Evolutionary conservation across 2,113 vertebrate genomes (phyloP).

Genomic region (Rousettus leschenaultii): DNA sequence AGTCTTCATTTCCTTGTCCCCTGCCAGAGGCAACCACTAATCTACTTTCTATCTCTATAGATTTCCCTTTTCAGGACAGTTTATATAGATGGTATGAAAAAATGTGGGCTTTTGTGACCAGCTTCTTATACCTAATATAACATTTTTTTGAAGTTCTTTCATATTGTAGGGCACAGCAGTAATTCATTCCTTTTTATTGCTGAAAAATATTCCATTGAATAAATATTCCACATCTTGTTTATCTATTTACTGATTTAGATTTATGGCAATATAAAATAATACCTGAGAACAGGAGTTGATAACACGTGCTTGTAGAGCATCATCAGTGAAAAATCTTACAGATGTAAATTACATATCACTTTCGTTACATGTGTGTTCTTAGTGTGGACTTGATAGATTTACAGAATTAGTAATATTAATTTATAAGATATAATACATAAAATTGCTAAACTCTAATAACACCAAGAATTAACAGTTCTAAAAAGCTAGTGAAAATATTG

Average conservation of each 20-base stretch:
- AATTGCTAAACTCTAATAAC: neutral
- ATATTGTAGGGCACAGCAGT: neutral
- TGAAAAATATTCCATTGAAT: conserved; percentile 8
- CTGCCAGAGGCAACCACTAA: neutral
- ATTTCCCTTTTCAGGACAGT: neutral
- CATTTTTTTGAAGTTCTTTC: neutral
- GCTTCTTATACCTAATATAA: neutral
- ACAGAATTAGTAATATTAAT: neutral
- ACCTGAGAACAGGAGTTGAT: neutral
- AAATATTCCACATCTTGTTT: conserved; percentile 1
- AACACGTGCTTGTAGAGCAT: neutral
- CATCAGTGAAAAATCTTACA: neutral
- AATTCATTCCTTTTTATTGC: neutral
- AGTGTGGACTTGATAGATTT: neutral
- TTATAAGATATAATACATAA: neutral
- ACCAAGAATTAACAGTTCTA: neutral
- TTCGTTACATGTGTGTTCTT: neutral
- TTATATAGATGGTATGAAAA: neutral
- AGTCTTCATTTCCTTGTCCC: neutral
- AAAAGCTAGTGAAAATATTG: neutral
- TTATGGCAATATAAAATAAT: conserved; percentile 22
- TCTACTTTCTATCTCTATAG: neutral
- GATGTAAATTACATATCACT: neutral
- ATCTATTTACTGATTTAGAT: neutral
- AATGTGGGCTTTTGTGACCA: neutral